Base-by-base conservation (phyloP, 2,888 invertebrate genomes). In the Stramonita haemastoma region DNA sequence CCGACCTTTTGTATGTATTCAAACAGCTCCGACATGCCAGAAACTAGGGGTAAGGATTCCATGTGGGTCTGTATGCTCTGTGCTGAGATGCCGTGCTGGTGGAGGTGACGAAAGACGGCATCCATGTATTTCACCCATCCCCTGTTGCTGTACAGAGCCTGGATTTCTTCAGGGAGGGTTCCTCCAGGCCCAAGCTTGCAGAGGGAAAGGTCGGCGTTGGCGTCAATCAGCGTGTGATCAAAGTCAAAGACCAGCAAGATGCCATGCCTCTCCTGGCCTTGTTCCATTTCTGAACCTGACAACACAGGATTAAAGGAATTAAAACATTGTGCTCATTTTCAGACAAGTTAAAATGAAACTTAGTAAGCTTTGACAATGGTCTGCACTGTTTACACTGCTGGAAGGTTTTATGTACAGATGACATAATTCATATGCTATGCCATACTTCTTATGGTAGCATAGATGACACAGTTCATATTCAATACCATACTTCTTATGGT, bases 71-170 rank as follows among this genome's bases (percentile, higher is more conserved):
- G 95, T 46, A 98, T 97, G 57, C 96, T 95, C 0, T 96, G 94
- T 88, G 96, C 96, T 0, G 96, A 96, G 19, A 97, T 96, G 17
- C 96, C 96, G 92, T 97, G 96, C 86, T 96, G 94, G 93, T 97
- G 94, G 0, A 96, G 95, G 91, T 95, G 95, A 22, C 89, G 88
- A 77, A 98, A 98, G 19, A 98, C 97, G 92, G 97, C 97, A 90
- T 97, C 97, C 98, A 98, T 98, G 94, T 97, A 98, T 1, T 96
- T 95, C 0, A 97, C 97, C 98, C 98, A 98, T 57, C 97, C 97
- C 88, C 97, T 96, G 15, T 93, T 91, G 87, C 96, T 96, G 93
- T 97, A 97, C 79, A 97, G 94, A 15, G 96, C 95, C 92, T 97
- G 96, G 1, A 97, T 96, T 26, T 96, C 96, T 34, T 96, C 95